Base-by-base conservation (phyloP, 2,888 invertebrate species). In the Agrypnus murinus region DNA sequence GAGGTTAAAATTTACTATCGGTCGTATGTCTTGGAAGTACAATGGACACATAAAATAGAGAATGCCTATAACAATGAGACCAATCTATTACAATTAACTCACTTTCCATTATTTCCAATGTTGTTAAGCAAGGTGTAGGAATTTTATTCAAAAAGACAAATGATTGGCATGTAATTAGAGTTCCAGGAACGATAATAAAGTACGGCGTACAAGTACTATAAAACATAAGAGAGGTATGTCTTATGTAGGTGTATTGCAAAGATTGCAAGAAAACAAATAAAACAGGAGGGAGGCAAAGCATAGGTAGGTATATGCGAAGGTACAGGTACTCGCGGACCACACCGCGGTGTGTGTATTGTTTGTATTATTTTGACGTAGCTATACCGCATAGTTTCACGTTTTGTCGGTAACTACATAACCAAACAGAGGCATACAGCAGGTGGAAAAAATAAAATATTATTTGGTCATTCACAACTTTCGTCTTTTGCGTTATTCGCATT, bases 351-450 rank as follows among this genome's bases (percentile, higher is more conserved):
- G 55, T 62, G 65, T 69, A 69, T 65, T 72, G 76, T 74, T 74
- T 74, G 72, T 75, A 65, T 72, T 76, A 71, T 67, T 76, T 74
- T 73, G 69, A 75, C 74, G 73, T 74, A 43, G 72, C 76, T 74
- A 73, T 76, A 71, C 76, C 66, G 74, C 76, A 76, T 76, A 74
- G 65, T 73, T 74, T 75, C 76, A 76, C 76, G 76, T 76, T 74
- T 76, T 76, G 76, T 76, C 76, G 76, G 76, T 76, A 75, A 76
- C 74, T 75, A 74, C 75, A 76, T 75, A 75, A 76, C 75, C 69
- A 69, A 76, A 70, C 72, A 65, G 69, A 74, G 65, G 69, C 74
- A 69, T 65, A 66, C 68, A 65, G 69, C 68, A 66, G 63, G 55
- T 63, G 72, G 65, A 74, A 73, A 70, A 72, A 66, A 71, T 66